A percentile compares a stretch with the other conserved stretches of the same genome.
Evolutionary conservation across 2,113 vertebrate genomes (phyloP).

Genomic region (Ranitomeya imitator): DNA sequence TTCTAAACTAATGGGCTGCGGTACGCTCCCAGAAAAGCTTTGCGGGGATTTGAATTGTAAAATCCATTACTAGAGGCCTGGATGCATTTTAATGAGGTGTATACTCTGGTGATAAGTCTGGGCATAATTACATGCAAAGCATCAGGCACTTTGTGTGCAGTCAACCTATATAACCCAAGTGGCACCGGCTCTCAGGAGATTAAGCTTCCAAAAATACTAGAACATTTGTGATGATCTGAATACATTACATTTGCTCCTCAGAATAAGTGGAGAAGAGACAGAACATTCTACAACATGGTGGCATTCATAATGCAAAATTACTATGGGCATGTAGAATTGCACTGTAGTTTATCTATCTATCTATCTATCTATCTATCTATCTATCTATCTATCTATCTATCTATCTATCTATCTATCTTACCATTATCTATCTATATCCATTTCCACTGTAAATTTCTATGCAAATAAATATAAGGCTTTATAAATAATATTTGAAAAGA

Average conservation of each 20-base stretch:
- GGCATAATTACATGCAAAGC: slow-evolving; percentile 39
- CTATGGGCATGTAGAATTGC: background rate
- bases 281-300: background rate
- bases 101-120: slow-evolving; percentile 23
- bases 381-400: too few species aligned
- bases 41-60: slow-evolving; percentile 44
- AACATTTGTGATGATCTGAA: background rate
- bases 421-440: too few species aligned
- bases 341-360: too few species aligned
- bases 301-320: background rate
- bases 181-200: slow-evolving; percentile 24
- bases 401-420: too few species aligned
- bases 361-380: too few species aligned
- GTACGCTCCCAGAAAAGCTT: background rate
- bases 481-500: too few species aligned
- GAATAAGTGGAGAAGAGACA: background rate
- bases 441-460: too few species aligned
- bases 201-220: slow-evolving; percentile 33
- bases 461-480: too few species aligned
- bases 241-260: background rate
- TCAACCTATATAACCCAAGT: slow-evolving; percentile 25
- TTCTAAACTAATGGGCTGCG: slow-evolving; percentile 22
- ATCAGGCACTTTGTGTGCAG: slow-evolving; percentile 3
- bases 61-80: slow-evolving; percentile 41
- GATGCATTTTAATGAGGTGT: slow-evolving; percentile 42